Percentiles rank a stretch among this genome's conserved stretches.
Conservation (phyloP, 1,140 invertebrate species). For the Bursaphelenchus mucronatus region DNA sequence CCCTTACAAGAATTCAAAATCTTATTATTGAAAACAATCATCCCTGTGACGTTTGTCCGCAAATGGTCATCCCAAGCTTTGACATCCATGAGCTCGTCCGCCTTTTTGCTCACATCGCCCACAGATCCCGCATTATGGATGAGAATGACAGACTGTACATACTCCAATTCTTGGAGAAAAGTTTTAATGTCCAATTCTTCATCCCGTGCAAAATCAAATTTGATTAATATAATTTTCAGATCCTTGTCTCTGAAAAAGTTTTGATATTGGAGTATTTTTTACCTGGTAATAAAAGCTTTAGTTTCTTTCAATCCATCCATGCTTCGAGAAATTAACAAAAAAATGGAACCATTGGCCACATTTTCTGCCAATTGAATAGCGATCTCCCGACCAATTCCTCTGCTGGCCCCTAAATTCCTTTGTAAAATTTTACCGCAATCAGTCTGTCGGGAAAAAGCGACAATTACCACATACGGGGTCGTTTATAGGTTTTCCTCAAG, state of each 20-base stretch:
- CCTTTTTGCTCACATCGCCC: slow-evolving; percentile 70
- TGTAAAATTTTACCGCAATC: not conserved
- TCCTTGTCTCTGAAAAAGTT: slow-evolving; percentile 20
- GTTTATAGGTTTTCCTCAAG: no score
- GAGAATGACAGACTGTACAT: slow-evolving; percentile 65
- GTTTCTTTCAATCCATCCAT: slow-evolving; percentile 22
- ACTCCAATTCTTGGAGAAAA: slow-evolving; percentile 17
- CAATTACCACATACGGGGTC: no score
- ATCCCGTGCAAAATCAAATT: slow-evolving; percentile 39
- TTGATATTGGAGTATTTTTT: not conserved
- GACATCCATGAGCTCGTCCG: slow-evolving; percentile 65
- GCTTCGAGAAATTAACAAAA: slow-evolving; percentile 37
- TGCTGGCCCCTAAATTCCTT: slow-evolving; percentile 27
- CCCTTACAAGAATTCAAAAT: slow-evolving; percentile 66
- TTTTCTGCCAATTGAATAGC: slow-evolving; percentile 34
- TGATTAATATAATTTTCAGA: slow-evolving; percentile 39
- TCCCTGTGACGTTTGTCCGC: slow-evolving; percentile 75
- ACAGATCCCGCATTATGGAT: slow-evolving; percentile 84
- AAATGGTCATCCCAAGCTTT: slow-evolving; percentile 66
- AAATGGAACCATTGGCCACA: slow-evolving; percentile 17
- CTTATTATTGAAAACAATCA: slow-evolving; percentile 72
- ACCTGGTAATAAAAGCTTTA: slow-evolving; percentile 23
- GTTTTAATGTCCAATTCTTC: slow-evolving; percentile 10
- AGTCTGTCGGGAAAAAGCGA: no score
- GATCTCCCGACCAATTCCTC: slow-evolving; percentile 39